Percentiles rank a stretch among this genome's conserved stretches.
Conservation (phyloP, 2,797 vertebrate genomes). For the Amblyraja radiata region DNA sequence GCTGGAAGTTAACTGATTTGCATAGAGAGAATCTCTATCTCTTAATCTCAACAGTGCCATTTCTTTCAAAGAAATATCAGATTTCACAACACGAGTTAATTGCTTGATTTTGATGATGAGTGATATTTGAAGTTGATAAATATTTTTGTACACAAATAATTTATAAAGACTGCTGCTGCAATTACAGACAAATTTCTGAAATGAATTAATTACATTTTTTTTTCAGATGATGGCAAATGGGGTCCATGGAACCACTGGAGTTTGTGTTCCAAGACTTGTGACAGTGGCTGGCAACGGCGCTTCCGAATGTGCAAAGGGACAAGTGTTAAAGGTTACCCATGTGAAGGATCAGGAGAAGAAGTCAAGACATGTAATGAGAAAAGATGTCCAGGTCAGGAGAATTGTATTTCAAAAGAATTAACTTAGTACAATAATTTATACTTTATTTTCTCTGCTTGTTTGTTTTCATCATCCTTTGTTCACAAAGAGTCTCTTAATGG, state of each 20-base stretch:
- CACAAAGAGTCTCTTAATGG: not conserved
- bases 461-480: not conserved
- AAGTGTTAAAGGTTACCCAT: constrained; percentile 77
- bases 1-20: not conserved
- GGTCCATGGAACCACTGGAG: constrained; percentile 94
- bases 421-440: too few species aligned
- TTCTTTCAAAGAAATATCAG: not conserved
- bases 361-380: constrained; percentile 92
- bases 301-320: constrained; percentile 89
- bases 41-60: not conserved
- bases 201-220: constrained; percentile 18
- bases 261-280: constrained; percentile 90
- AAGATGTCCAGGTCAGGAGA: constrained; percentile 83
- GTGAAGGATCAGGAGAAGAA: constrained; percentile 87
- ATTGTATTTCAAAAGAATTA: not conserved
- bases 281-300: constrained; percentile 90
- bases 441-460: not conserved
- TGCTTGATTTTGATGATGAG: not conserved
- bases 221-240: constrained; percentile 80
- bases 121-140: not conserved
- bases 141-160: not conserved
- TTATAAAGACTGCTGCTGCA: not conserved
- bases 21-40: not conserved
- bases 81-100: not conserved
- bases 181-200: not conserved